Evolutionary conservation across 2,113 vertebrate genomes (phyloP).

Genomic region (Smithornis capensis): DNA sequence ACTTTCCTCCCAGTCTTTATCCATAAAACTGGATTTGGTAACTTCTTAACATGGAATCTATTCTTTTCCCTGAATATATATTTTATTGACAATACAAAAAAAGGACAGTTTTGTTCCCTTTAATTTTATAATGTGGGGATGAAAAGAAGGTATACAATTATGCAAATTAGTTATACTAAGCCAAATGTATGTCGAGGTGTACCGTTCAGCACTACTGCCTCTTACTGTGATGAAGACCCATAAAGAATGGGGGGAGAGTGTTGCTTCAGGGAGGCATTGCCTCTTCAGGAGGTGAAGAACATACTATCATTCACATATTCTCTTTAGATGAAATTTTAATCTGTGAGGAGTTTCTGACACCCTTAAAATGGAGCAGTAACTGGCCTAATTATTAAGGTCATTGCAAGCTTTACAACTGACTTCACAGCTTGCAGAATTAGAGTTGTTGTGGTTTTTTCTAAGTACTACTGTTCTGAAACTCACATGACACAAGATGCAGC

Average conservation of each 20-base stretch:
- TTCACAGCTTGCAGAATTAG: neutral
- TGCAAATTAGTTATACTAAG: neutral
- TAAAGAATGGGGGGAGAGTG: neutral
- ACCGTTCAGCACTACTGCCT: neutral
- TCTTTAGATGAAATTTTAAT: neutral
- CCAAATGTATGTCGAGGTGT: neutral
- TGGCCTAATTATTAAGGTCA: neutral
- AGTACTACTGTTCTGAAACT: neutral
- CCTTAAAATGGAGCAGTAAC: neutral
- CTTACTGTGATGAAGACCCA: neutral
- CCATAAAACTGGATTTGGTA: neutral
- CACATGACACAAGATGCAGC: neutral
- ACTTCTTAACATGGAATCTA: neutral
- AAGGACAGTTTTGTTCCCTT: neutral
- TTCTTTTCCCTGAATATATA: neutral
- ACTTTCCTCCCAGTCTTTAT: neutral
- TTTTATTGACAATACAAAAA: neutral
- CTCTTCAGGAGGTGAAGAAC: neutral
- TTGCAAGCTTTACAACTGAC: neutral
- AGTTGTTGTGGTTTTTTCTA: neutral
- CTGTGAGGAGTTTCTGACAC: neutral
- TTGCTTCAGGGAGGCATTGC: neutral
- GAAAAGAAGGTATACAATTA: neutral
- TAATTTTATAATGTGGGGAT: neutral
- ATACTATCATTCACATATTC: neutral